Percentiles rank a stretch among this genome's conserved stretches.
Evolutionary conservation across 2,797 vertebrate genomes (phyloP).

Genomic region (Denticeps clupeoides): DNA sequence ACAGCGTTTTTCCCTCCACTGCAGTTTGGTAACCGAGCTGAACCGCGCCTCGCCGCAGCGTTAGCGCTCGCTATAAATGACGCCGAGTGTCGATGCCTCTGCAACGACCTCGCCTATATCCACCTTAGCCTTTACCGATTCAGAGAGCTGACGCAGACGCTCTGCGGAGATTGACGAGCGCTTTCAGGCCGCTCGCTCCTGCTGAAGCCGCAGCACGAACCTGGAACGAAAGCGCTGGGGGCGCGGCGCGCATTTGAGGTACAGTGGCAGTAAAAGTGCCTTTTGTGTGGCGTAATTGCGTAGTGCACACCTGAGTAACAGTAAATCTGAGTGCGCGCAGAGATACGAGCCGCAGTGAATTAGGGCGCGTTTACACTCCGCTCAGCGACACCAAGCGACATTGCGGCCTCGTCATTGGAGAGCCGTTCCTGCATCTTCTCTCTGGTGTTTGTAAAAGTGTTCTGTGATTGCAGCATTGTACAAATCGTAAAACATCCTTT

Average conservation of each 20-base stretch:
- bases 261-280: constrained; percentile 15
- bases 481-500: constrained; percentile 13
- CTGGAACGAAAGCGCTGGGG: constrained; percentile 4
- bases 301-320: constrained; percentile 9
- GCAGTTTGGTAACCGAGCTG: no score
- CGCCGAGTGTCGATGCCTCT: no score
- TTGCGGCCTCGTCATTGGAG: constrained; percentile 10
- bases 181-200: not conserved
- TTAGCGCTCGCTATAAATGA: no score
- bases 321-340: constrained; percentile 18
- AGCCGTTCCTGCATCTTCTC: constrained; percentile 10
- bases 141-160: no score
- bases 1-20: no score
- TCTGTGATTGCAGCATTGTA: constrained; percentile 6
- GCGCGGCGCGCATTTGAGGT: constrained; percentile 14
- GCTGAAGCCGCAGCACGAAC: not conserved
- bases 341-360: constrained; percentile 20
- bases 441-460: constrained; percentile 8
- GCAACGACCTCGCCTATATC: no score
- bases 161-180: no score
- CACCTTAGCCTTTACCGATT: no score
- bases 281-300: constrained; percentile 16
- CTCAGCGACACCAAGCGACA: not conserved
- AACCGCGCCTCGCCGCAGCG: no score
- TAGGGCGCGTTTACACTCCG: constrained; percentile 18